phyloP scores from a whole-genome alignment of 2,113 vertebrate species.

The Notarius quadriscutis region DNA sequence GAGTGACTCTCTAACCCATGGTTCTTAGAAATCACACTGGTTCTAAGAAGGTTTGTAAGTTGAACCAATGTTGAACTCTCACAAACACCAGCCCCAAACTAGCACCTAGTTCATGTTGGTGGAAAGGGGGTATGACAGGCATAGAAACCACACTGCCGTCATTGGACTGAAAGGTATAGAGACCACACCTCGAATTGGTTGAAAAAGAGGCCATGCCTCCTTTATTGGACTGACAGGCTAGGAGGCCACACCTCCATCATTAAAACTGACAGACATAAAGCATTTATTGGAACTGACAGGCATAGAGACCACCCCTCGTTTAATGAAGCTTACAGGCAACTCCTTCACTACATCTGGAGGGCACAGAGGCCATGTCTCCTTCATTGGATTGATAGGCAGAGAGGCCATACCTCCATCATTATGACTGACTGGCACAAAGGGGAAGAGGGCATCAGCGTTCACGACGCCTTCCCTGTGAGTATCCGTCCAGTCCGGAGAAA shows the following conservation, averaged over 20 bases:
- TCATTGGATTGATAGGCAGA: neutral
- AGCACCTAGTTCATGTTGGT: too few relatives aligned
- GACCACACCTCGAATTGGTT: neutral
- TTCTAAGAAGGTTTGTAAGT: too few relatives aligned
- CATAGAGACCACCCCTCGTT: too few relatives aligned
- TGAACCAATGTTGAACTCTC: too few relatives aligned
- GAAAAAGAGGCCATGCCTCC: neutral
- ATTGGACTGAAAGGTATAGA: neutral
- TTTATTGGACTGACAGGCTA: neutral
- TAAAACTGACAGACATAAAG: neutral
- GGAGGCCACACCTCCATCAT: neutral
- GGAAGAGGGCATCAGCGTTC: too few relatives aligned
- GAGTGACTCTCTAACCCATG: too few relatives aligned
- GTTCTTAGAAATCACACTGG: too few relatives aligned
- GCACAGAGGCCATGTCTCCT: neutral
- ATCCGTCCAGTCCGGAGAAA: too few relatives aligned
- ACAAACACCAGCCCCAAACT: too few relatives aligned
- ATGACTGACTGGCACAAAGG: neutral
- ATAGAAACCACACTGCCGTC: neutral
- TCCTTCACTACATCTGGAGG: neutral
- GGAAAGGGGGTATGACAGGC: neutral
- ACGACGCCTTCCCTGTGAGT: too few relatives aligned
- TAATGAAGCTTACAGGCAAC: too few relatives aligned
- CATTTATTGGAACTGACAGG: neutral
- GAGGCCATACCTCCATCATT: neutral